Percentiles rank a stretch among this genome's conserved stretches.
Conservation (phyloP, 2,888 invertebrate genomes). For the Tachina fera region DNA sequence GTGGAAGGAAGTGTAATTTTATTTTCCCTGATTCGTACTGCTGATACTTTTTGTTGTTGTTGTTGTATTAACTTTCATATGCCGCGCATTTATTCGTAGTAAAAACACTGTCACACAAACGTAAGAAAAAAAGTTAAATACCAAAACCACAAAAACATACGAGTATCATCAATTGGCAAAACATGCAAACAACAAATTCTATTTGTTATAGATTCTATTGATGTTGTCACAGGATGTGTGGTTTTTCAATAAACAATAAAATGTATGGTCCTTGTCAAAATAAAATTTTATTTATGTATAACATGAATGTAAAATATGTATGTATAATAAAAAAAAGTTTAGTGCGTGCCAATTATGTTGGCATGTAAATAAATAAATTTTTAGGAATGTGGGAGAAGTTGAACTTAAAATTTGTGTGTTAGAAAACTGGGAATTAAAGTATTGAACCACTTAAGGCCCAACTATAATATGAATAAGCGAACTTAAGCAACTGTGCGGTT, state of each 20-base stretch:
- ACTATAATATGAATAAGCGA: no score
- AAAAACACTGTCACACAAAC: constrained; percentile 30
- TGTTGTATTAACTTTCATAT: constrained; percentile 50
- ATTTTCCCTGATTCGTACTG: constrained; percentile 44
- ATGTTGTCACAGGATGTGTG: constrained; percentile 72
- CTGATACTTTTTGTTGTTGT: constrained; percentile 21
- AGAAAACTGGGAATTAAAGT: not conserved
- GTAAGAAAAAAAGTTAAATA: not conserved
- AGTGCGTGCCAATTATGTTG: constrained; percentile 33
- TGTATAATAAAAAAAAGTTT: constrained; percentile 37
- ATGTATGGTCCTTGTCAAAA: constrained; percentile 70
- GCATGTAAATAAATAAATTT: constrained; percentile 24
- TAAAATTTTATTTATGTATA: constrained; percentile 15
- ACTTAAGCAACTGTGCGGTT: no score
- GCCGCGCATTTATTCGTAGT: constrained; percentile 31
- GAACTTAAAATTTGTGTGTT: not conserved
- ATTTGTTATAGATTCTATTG: constrained; percentile 69
- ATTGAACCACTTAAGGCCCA: not conserved
- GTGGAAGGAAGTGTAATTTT: constrained; percentile 57
- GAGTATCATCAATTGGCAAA: constrained; percentile 45
- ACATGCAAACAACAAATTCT: constrained; percentile 72
- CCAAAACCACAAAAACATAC: constrained; percentile 42
- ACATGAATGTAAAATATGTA: constrained; percentile 7
- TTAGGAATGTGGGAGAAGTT: not conserved
- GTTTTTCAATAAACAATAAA: constrained; percentile 78